Evolutionary conservation across 2,888 invertebrate species (phyloP), one percentile per base, ranked within the genome.

Genomic region (Lottia gigantea): DNA sequence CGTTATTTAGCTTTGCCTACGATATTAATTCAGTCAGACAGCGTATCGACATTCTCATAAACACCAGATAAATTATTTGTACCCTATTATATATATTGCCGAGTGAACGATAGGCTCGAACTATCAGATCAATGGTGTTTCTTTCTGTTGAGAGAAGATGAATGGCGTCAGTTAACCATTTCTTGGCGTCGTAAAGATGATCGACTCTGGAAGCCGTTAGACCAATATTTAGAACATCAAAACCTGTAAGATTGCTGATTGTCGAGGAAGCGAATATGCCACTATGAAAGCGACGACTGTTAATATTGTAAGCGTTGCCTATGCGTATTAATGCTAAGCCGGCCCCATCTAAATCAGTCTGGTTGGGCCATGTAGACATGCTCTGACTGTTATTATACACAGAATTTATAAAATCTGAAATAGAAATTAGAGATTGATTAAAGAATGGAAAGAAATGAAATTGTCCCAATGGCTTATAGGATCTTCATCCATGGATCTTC

Each of bases 331-430:
- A 55, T 15, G 64, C 69, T 40, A 64, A 16, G 25, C 64, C 61
- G 2, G 69, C 63, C 14, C 69, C 69, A 4, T 61, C 45, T 40
- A 69, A 23, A 63, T 69, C 69, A 3, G 47, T 25, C 15, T 64
- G 64, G 16, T 40, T 65, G 31, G 69, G 69, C 69, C 69, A 69
- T 19, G 55, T 61, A 16, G 69, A 65, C 31, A 69, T 65, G 2
- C 46, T 46, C n/a, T 55, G 40, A 14, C 61, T 64, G 65, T 64
- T 64, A 25, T 40, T 55, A 31, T 46, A 61, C 19, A 69, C 46
- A 45, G 64, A 49, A 46, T 45, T 61, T 25, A 69, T n/a, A 61
- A 69, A 69, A 40, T 46, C 69, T 64, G 45, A 45, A 68, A 68
- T n/a, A 4, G 31, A 14, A 67, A 64, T 40, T 8, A 15, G 8